Evolutionary conservation across 2,888 invertebrate genomes (phyloP).

Genomic region (Heliconius aoede): DNA sequence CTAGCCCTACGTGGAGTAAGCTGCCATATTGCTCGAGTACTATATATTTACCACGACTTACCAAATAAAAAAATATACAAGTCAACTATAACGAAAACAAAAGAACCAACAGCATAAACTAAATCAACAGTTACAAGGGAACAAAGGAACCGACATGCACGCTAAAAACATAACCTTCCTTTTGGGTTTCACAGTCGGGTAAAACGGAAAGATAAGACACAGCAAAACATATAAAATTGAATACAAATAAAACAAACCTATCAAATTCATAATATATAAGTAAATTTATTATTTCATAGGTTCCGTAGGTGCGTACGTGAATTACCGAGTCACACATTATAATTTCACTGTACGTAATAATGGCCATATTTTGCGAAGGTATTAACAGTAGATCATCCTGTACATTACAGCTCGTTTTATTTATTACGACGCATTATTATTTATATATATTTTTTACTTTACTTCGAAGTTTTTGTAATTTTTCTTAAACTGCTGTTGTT

Average conservation of each 20-base stretch:
- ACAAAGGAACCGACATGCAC: no score
- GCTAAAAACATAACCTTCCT: no score
- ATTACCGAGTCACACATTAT: constrained; percentile 51
- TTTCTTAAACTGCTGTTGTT: neutral
- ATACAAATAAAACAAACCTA: neutral
- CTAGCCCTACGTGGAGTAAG: no score
- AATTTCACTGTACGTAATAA: constrained; percentile 55
- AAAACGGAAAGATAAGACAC: neutral
- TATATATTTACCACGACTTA: no score
- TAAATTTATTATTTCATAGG: constrained; percentile 12
- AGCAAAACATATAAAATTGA: neutral
- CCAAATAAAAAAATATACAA: no score
- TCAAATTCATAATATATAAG: neutral
- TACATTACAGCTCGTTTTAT: constrained; percentile 50
- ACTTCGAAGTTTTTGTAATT: neutral
- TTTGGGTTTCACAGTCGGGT: no score
- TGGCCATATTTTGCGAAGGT: constrained; percentile 56
- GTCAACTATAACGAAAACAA: no score
- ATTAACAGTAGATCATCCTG: constrained; percentile 59
- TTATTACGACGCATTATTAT: constrained; percentile 39
- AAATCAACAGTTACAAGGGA: no score
- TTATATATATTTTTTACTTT: constrained; percentile 25
- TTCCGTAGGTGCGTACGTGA: constrained; percentile 10
- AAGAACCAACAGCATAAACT: no score
- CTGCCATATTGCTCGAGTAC: no score